Conservation (phyloP, 2,888 invertebrate genomes). For the Choristoneura rosaceana region DNA sequence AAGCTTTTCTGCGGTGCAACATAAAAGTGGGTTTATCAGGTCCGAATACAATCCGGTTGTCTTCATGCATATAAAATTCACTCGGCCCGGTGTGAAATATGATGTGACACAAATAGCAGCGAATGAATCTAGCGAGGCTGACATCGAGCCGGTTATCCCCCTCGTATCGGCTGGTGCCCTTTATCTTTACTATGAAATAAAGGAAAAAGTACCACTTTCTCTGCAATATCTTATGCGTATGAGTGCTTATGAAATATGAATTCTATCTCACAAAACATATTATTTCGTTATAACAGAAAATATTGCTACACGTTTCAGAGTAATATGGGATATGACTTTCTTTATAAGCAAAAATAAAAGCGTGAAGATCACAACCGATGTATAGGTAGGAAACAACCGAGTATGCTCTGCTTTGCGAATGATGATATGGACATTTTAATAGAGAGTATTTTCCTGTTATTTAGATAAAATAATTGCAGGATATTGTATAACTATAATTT, state of each 20-base stretch:
- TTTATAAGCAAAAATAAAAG: slow-evolving; percentile 68
- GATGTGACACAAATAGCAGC: slow-evolving; percentile 72
- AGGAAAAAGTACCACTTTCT: slow-evolving; percentile 73
- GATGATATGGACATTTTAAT: slow-evolving; percentile 3
- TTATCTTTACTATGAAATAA: slow-evolving; percentile 81
- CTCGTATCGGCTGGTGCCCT: slow-evolving; percentile 65
- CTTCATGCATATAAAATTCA: slow-evolving; percentile 76
- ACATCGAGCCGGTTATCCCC: slow-evolving; percentile 68
- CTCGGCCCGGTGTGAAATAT: slow-evolving; percentile 71
- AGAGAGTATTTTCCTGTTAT: background rate
- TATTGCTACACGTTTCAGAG: slow-evolving; percentile 74
- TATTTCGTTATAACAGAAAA: slow-evolving; percentile 81
- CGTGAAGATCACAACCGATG: slow-evolving; percentile 52
- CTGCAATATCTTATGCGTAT: slow-evolving; percentile 78
- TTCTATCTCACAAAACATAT: slow-evolving; percentile 81
- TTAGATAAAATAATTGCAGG: background rate
- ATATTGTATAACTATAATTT: background rate
- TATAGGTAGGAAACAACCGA: slow-evolving; percentile 27
- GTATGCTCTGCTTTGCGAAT: slow-evolving; percentile 15
- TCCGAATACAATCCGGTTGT: slow-evolving; percentile 71
- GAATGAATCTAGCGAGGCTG: slow-evolving; percentile 70
- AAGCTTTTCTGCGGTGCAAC: background rate
- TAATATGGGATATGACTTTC: slow-evolving; percentile 65
- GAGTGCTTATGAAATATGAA: slow-evolving; percentile 84
- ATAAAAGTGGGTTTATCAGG: slow-evolving; percentile 53